These are phyloP conservation scores for Altica lythri DNA, from an alignment of 2,888 invertebrate genomes.

Conservation along the genomic window DNA sequence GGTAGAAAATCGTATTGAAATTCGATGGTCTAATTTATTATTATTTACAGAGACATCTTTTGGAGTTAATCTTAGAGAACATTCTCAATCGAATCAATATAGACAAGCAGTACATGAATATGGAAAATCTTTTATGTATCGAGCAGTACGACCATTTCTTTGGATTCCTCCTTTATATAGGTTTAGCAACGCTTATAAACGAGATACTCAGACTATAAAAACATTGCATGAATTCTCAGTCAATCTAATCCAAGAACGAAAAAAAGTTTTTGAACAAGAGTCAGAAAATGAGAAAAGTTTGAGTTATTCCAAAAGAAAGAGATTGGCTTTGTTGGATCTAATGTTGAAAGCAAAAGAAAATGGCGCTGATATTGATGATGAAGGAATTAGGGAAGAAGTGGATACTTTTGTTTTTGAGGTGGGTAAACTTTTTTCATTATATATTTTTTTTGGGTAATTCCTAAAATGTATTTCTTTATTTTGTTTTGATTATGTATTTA, in stretches of 20 bases:
- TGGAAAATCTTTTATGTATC: slow-evolving; percentile 21
- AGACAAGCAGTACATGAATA: slow-evolving; percentile 31
- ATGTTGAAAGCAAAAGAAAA: slow-evolving; percentile 60
- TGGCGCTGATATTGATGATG: slow-evolving; percentile 58
- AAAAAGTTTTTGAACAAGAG: slow-evolving; percentile 14
- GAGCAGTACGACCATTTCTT: slow-evolving; percentile 32
- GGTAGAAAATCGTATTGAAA: too few species aligned
- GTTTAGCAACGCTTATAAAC: slow-evolving; percentile 10
- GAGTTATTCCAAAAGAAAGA: slow-evolving; percentile 28
- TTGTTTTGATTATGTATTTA: too few species aligned
- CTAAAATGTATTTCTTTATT: too few species aligned
- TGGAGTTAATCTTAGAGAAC: slow-evolving; percentile 19
- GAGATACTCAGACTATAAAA: slow-evolving; percentile 9
- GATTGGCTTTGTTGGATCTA: slow-evolving; percentile 64
- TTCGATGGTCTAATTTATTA: neutral
- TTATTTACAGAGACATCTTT: slow-evolving; percentile 26
- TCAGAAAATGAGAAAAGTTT: too few species aligned
- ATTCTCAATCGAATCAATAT: slow-evolving; percentile 23
- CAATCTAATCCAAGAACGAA: slow-evolving; percentile 30
- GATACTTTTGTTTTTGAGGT: slow-evolving; percentile 67
- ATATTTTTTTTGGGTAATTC: too few species aligned
- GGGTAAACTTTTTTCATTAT: too few species aligned
- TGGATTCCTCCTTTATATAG: slow-evolving; percentile 6
- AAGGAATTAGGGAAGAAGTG: slow-evolving; percentile 65
- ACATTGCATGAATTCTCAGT: slow-evolving; percentile 30